Evolutionary conservation across 2,797 vertebrate species (phyloP), one percentile per base, ranked within the genome.

Genomic region (Adrianichthys oophorus): DNA sequence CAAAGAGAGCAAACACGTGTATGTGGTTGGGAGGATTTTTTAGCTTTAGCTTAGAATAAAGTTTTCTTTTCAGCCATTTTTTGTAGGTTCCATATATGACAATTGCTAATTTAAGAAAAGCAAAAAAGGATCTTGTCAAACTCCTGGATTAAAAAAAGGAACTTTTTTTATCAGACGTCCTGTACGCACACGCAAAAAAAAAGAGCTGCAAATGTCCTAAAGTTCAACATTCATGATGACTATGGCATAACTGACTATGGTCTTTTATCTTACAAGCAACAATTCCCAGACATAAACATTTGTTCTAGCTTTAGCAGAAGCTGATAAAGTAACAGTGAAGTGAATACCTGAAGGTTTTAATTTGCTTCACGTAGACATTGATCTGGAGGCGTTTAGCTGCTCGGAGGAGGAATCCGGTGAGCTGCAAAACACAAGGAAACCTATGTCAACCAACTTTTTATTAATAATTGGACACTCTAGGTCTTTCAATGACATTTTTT

Each of bases 311-410:
- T 59, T 4, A 50, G n/a, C 19, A n/a, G 4, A 48, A 45, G 49
- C 12, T 41, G 50, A 46, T 24, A 29, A 23, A 23, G 50, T 15
- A 50, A 62, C 12, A 10, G 15, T 2, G 5, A 47, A 18, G 13
- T 1, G 72, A 90, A 94, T 91, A 98, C 98, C 88, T 79, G 88
- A 96, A 98, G 4, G 29, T 73, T 10, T 87, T 68, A 10, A 95
- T 53, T 67, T 94, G 90, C 77, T 89, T 85, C 1, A 99, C 56
- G 0, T 86, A 90, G 59, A 94, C 84, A 0, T 99, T 99, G 85
- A 99, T 42, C 84, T 99, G 98, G 62, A 98, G 79, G 66, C 95
- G 84, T 81, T 97, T 99, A 24, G 94, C 93, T 42, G 91, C 96
- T 82, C 63, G 92, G 42, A 98, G 70, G 55, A 99, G 59, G 1